Evolutionary conservation across 1,140 invertebrate genomes (phyloP).

Genomic region (Brachionus manjavacas): DNA sequence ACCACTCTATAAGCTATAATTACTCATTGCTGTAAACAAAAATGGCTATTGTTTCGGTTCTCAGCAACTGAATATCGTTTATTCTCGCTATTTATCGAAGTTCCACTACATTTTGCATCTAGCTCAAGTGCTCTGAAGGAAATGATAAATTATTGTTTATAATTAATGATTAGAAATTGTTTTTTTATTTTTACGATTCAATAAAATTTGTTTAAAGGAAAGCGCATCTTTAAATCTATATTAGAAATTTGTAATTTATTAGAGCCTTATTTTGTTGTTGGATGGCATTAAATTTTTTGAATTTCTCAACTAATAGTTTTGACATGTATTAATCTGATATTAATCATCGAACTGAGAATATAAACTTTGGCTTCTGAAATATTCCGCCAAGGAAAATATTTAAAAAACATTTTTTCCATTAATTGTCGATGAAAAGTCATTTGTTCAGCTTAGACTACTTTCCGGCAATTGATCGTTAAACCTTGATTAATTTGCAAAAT

Average conservation of each 20-base stretch:
- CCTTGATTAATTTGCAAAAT: constrained; percentile 24
- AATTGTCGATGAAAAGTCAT: constrained; percentile 34
- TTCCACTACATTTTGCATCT: not conserved
- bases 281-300: constrained; percentile 27
- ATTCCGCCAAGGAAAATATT: not conserved
- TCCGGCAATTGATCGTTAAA: constrained; percentile 10
- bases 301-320: constrained; percentile 7
- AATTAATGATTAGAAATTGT: constrained; percentile 37
- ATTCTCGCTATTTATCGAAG: not conserved
- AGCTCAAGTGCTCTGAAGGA: constrained; percentile 18
- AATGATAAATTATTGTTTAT: constrained; percentile 39
- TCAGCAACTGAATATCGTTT: not conserved
- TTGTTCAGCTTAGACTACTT: not conserved
- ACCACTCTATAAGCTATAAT: not conserved
- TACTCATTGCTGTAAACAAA: not conserved
- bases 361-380: not conserved
- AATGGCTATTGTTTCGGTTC: not conserved
- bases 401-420: not conserved
- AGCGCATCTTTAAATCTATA: not conserved
- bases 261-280: constrained; percentile 15
- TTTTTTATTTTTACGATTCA: constrained; percentile 34
- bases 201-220: not conserved
- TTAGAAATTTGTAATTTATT: constrained; percentile 36
- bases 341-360: constrained; percentile 25
- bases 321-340: constrained; percentile 23